Evolutionary conservation across 2,113 vertebrate species (phyloP).

Genomic region (Tenebrosternarchus preto): DNA sequence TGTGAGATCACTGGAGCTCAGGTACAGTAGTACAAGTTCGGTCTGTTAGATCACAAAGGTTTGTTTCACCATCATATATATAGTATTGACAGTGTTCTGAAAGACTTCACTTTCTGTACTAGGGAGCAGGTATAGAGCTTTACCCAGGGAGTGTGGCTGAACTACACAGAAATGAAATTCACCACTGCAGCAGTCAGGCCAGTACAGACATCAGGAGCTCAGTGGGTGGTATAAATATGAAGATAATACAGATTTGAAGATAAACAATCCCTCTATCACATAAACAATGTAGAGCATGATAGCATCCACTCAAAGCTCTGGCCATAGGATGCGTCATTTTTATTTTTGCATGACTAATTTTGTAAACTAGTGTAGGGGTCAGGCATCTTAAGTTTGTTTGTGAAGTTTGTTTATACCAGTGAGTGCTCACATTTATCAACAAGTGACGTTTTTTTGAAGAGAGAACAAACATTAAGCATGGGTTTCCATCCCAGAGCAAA

Average conservation of each 20-base stretch:
- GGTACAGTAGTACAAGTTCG: constrained; percentile 45
- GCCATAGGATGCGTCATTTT: too few relatives aligned
- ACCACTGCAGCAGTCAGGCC: constrained; percentile 63
- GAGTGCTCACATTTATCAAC: too few relatives aligned
- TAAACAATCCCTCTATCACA: background rate
- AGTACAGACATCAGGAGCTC: constrained; percentile 56
- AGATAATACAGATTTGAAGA: constrained; percentile 54
- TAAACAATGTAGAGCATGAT: too few relatives aligned
- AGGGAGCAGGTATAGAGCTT: constrained; percentile 66
- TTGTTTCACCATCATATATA: background rate
- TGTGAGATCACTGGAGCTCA: constrained; percentile 68
- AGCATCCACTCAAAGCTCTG: too few relatives aligned
- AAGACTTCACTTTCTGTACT: background rate
- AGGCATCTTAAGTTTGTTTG: too few relatives aligned
- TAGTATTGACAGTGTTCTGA: background rate
- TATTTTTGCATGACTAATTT: too few relatives aligned
- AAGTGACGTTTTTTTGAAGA: too few relatives aligned
- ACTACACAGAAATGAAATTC: constrained; percentile 66
- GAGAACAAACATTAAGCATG: too few relatives aligned
- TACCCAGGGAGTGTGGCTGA: constrained; percentile 61
- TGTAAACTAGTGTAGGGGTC: too few relatives aligned
- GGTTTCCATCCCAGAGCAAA: too few relatives aligned
- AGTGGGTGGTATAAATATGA: constrained; percentile 62
- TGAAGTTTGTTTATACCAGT: too few relatives aligned
- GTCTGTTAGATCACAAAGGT: background rate